Evolutionary conservation across 2,113 vertebrate genomes (phyloP), one percentile per base, ranked within the genome.

Genomic region (Cephalopterus ornatus): DNA sequence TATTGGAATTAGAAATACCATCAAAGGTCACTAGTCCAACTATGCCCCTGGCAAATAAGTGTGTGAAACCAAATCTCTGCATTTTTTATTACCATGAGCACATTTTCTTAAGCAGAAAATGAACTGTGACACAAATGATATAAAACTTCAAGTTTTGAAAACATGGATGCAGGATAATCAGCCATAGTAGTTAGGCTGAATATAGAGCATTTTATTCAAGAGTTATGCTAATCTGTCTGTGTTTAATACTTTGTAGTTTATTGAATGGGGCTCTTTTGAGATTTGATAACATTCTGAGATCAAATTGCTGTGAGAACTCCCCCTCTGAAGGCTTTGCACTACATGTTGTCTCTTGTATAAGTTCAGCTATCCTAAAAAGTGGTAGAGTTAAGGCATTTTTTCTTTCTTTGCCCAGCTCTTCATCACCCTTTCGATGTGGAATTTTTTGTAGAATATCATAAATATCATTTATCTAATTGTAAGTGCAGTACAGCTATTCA

Each of bases 61-160:
- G 52, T 53, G 30, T 9, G 35, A 71, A 55, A 17, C 23, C 50
- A 81, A 13, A 74, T 39, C 20, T 83, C 58, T 42, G n/a, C 37
- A 2, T 68, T 84, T 44, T 62, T 84, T 24, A 15, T 65, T 47
- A 3, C 46, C 5, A 0, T 32, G 65, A 73, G 59, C 53, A 44
- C 7, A 0, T 52, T 80, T 67, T 58, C 21, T 52, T 44, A 53
- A 82, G 50, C 46, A 89, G 68, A 46, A 58, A 46, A 59, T 42
- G 16, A 55, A 2, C 32, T 23, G 0, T 41, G 80, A 5, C n/a
- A 66, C 18, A 37, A 24, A 0, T 50, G 37, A 19, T 32, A 5
- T 1, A 23, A 59, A 82, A 59, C 5, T 12, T 52, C 3, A 24
- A 2, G 4, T 55, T 63, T 59, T 33, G 18, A 30, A 42, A 76